Conservation (phyloP, 2,888 invertebrate genomes). For the Anthophora plumipes region DNA sequence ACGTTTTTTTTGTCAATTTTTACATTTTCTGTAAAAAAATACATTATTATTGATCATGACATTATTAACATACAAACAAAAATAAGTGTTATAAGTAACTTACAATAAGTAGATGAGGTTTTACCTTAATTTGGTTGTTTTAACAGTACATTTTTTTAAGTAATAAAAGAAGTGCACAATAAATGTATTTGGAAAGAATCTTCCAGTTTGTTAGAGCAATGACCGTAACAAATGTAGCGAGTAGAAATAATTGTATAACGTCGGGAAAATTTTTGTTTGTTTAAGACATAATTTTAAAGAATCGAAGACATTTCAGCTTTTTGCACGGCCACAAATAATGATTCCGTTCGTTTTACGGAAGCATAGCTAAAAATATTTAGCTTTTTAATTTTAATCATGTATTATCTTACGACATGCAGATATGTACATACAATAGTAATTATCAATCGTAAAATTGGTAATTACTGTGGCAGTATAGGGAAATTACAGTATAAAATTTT, state of each 20-base stretch:
- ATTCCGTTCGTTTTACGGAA: slow-evolving; percentile 22
- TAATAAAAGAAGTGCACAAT: slow-evolving; percentile 35
- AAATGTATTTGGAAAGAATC: slow-evolving; percentile 11
- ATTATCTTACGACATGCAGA: slow-evolving; percentile 46
- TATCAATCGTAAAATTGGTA: slow-evolving; percentile 38
- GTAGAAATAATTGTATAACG: slow-evolving; percentile 20
- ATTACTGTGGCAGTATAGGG: slow-evolving; percentile 45
- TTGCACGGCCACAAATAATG: neutral
- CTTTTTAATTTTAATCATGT: slow-evolving; percentile 33
- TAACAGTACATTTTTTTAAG: slow-evolving; percentile 44
- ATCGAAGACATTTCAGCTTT: slow-evolving; percentile 7
- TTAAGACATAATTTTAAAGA: slow-evolving; percentile 11
- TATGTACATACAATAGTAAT: slow-evolving; percentile 50
- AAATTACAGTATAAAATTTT: slow-evolving; percentile 20
- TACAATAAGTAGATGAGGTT: slow-evolving; percentile 50
- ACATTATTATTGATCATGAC: slow-evolving; percentile 46
- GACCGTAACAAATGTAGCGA: slow-evolving; percentile 30
- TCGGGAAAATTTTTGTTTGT: slow-evolving; percentile 13
- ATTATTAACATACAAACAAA: slow-evolving; percentile 43
- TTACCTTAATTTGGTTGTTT: slow-evolving; percentile 39
- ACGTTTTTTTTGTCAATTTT: slow-evolving; percentile 60
- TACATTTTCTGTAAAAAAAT: slow-evolving; percentile 65
- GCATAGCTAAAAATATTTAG: slow-evolving; percentile 50
- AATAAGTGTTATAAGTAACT: slow-evolving; percentile 54
- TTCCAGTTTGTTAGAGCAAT: slow-evolving; percentile 4